Conservation (phyloP, 2,113 vertebrate species). For the Mormyrus lacerda region DNA sequence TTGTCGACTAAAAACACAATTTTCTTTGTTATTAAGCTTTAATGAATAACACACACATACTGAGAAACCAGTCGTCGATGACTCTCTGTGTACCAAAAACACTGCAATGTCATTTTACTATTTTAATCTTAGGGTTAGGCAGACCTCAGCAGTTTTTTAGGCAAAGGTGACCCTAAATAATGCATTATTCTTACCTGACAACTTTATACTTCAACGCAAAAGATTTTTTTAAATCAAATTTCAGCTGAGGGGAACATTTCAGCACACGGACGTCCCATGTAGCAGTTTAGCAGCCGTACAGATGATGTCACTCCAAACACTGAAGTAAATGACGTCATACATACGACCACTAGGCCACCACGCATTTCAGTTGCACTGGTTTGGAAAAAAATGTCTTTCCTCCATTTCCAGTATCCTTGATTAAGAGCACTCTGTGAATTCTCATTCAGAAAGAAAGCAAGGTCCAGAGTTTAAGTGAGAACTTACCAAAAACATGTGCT, state of each 20-base stretch:
- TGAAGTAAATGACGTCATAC: constrained; percentile 94
- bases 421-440: neutral
- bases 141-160: neutral
- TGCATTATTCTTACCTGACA: constrained; percentile 39
- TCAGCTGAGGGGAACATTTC: constrained; percentile 11
- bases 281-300: constrained; percentile 94
- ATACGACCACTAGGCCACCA: constrained; percentile 93
- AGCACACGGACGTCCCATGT: constrained; percentile 66
- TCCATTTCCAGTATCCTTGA: constrained; percentile 9
- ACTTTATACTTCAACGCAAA: constrained; percentile 8
- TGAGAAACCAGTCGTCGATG: constrained; percentile 15
- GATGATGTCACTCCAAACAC: constrained; percentile 94
- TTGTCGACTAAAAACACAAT: constrained; percentile 22
- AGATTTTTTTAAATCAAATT: neutral
- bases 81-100: neutral
- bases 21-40: constrained; percentile 27
- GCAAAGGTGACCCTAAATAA: neutral
- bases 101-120: neutral
- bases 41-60: constrained; percentile 32
- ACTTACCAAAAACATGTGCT: neutral
- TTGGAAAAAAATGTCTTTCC: constrained; percentile 15
- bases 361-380: constrained; percentile 49
- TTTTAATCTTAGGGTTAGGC: neutral
- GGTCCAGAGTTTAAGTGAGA: neutral
- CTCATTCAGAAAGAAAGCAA: neutral